These are phyloP conservation scores for Xenopus laevis DNA, from an alignment of 2,113 vertebrate genomes.

Conservation along the genomic window DNA sequence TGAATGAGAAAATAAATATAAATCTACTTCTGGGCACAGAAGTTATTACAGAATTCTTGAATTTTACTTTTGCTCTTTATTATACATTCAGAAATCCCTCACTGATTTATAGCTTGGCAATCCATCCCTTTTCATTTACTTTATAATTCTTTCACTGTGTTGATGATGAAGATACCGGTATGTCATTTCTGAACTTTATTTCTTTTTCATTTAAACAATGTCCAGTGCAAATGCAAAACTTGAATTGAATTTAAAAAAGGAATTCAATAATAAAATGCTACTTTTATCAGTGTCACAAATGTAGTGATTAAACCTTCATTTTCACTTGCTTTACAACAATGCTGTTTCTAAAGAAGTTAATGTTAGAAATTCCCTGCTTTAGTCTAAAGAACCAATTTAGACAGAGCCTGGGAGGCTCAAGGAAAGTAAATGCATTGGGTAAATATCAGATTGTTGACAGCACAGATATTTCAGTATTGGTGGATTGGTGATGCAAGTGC, in stretches of 20 bases:
- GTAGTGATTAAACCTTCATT: too few relatives aligned
- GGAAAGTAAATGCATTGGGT: too few relatives aligned
- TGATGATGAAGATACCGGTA: conserved; percentile 31
- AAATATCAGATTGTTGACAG: too few relatives aligned
- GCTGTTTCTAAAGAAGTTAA: too few relatives aligned
- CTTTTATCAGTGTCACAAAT: too few relatives aligned
- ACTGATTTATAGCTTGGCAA: conserved; percentile 34
- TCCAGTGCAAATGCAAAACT: neutral
- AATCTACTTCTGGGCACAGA: conserved; percentile 9
- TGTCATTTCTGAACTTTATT: conserved; percentile 18
- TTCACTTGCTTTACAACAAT: too few relatives aligned
- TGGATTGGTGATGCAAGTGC: too few relatives aligned
- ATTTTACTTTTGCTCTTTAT: conserved; percentile 33
- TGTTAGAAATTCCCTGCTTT: too few relatives aligned
- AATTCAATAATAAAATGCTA: too few relatives aligned
- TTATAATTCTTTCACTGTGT: conserved; percentile 27
- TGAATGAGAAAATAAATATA: conserved; percentile 27
- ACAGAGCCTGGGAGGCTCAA: too few relatives aligned
- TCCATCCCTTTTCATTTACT: conserved; percentile 30
- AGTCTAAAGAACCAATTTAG: too few relatives aligned
- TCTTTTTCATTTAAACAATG: conserved; percentile 1
- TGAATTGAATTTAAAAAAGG: neutral
- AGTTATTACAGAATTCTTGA: conserved; percentile 30
- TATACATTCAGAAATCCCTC: conserved; percentile 12
- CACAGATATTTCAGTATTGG: too few relatives aligned